A percentile compares a stretch with the other conserved stretches of the same genome.
Conservation (phyloP, 2,113 vertebrate genomes). For the Proterorhinus semilunaris region DNA sequence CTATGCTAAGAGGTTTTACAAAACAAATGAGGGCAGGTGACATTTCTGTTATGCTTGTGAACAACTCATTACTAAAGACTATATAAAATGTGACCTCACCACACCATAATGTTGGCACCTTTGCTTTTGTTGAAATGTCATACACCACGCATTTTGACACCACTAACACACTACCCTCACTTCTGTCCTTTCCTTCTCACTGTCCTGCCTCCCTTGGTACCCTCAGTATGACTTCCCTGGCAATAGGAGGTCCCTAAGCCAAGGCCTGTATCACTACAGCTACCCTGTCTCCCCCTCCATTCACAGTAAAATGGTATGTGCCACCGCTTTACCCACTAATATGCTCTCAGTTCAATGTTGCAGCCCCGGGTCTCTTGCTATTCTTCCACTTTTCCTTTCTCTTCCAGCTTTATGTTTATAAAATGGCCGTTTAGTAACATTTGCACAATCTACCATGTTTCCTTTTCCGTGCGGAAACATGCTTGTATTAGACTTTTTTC, state of each 20-base stretch:
- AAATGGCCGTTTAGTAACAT: not conserved
- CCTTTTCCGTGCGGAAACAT: not conserved
- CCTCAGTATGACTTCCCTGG: slow-evolving; percentile 89
- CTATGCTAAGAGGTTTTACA: not conserved
- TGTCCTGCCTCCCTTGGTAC: slow-evolving; percentile 13
- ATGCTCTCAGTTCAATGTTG: not conserved
- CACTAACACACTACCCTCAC: slow-evolving; percentile 15
- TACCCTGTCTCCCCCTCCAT: slow-evolving; percentile 89
- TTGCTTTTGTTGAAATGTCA: not conserved
- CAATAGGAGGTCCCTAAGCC: slow-evolving; percentile 84
- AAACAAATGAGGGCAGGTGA: not conserved
- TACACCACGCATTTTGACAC: slow-evolving; percentile 13
- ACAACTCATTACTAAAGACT: not conserved
- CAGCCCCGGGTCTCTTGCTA: not conserved
- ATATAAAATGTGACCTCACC: not conserved
- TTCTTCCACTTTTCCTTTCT: not conserved
- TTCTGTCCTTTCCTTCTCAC: not conserved
- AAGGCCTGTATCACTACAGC: slow-evolving; percentile 86
- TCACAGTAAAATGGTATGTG: slow-evolving; percentile 92
- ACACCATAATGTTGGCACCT: not conserved
- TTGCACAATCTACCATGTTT: not conserved
- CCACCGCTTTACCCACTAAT: not conserved
- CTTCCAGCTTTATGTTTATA: not conserved
- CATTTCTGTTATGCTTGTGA: not conserved
- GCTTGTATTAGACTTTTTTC: not conserved